phyloP scores from a whole-genome alignment of 1,140 invertebrate species.

The Drosophila murphyi region DNA sequence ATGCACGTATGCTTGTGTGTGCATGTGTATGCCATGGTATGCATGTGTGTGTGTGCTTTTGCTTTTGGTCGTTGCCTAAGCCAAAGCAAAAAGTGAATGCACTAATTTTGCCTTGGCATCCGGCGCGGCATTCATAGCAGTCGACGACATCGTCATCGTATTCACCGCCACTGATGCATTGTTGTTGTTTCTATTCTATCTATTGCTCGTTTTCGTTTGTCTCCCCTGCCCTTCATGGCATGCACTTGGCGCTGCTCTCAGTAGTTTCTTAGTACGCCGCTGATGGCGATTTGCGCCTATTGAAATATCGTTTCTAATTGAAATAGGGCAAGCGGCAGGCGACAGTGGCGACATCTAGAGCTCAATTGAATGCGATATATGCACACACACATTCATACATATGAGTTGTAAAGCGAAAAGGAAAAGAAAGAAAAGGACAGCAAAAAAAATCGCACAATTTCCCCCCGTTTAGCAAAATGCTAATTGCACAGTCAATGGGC shows the following conservation, averaged over 20 bases:
- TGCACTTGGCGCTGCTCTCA: slow-evolving; percentile 46
- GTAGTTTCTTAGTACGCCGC: slow-evolving; percentile 22
- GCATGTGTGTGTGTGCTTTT: slow-evolving; percentile 16
- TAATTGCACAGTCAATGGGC: slow-evolving; percentile 53
- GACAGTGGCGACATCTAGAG: slow-evolving; percentile 3
- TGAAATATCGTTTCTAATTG: slow-evolving; percentile 70
- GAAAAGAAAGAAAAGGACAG: slow-evolving; percentile 12
- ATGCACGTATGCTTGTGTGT: neutral
- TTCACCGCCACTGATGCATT: slow-evolving; percentile 34
- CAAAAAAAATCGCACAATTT: slow-evolving; percentile 25
- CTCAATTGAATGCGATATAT: slow-evolving; percentile 47
- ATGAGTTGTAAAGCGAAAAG: slow-evolving; percentile 18
- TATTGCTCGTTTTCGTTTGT: slow-evolving; percentile 59
- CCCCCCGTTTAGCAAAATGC: slow-evolving; percentile 31
- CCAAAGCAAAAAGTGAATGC: slow-evolving; percentile 81
- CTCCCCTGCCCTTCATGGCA: slow-evolving; percentile 18
- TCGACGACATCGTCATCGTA: slow-evolving; percentile 41
- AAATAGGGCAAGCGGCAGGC: slow-evolving; percentile 45
- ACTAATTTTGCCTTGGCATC: slow-evolving; percentile 83
- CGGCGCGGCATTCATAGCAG: slow-evolving; percentile 62
- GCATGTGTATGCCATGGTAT: neutral
- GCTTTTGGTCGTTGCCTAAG: slow-evolving; percentile 47
- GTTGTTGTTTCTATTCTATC: slow-evolving; percentile 50
- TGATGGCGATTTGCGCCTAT: slow-evolving; percentile 54
- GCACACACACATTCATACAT: neutral